These are phyloP conservation scores for Parapsyche elsis DNA, from an alignment of 1,140 invertebrate genomes.

Conservation along the genomic window DNA sequence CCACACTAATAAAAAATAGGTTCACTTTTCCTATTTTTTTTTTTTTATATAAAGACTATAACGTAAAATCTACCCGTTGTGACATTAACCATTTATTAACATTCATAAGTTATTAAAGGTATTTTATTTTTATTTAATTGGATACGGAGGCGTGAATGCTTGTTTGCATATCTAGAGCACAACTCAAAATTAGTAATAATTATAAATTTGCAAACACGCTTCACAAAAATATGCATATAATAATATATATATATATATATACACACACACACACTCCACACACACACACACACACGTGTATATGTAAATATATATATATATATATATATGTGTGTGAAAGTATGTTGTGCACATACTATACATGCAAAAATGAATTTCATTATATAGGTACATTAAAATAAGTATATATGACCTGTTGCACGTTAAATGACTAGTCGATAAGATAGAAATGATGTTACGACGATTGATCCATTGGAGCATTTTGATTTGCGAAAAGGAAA, in stretches of 20 bases:
- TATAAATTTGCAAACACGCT: slow-evolving; percentile 46
- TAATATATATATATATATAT: background rate
- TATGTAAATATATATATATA: background rate
- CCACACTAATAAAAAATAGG: slow-evolving; percentile 46
- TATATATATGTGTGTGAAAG: background rate
- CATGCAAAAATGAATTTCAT: background rate
- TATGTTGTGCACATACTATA: background rate
- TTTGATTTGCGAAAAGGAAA: slow-evolving; percentile 35
- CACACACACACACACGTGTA: background rate
- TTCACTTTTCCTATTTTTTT: slow-evolving; percentile 45
- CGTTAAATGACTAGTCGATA: slow-evolving; percentile 52
- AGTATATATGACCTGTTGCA: slow-evolving; percentile 47
- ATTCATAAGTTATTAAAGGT: slow-evolving; percentile 34
- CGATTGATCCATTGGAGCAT: background rate
- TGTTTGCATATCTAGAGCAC: slow-evolving; percentile 27
- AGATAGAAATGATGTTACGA: slow-evolving; percentile 6
- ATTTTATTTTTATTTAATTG: slow-evolving; percentile 12
- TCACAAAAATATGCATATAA: slow-evolving; percentile 31
- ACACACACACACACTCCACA: background rate
- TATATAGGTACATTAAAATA: background rate
- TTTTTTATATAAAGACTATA: slow-evolving; percentile 39
- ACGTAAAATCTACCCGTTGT: slow-evolving; percentile 56
- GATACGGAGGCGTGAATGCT: slow-evolving; percentile 7
- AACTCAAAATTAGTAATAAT: slow-evolving; percentile 42
- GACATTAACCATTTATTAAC: slow-evolving; percentile 53